A percentile compares a stretch with the other conserved stretches of the same genome.
These are phyloP conservation scores for Genyomyrus donnyi DNA, from an alignment of 2,113 vertebrate genomes.

Conservation along the genomic window DNA sequence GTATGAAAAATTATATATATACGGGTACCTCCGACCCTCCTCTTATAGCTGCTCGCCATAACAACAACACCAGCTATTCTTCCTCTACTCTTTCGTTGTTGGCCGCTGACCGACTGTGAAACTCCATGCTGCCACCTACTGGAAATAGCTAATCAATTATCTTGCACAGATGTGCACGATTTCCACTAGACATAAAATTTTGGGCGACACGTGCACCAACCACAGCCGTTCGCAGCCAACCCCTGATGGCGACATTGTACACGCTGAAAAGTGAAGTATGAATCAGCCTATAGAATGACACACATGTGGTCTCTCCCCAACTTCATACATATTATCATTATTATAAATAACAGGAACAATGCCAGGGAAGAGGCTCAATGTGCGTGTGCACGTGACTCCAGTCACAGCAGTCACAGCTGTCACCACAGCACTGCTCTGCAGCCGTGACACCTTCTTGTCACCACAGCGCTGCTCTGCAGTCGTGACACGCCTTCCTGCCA, in stretches of 20 bases:
- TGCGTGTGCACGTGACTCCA: not conserved
- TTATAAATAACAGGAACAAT: not conserved
- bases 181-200: not conserved
- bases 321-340: not conserved
- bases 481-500: too few relatives aligned
- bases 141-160: not conserved
- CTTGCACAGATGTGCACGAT: not conserved
- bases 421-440: too few relatives aligned
- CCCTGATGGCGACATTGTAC: not conserved
- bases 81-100: not conserved
- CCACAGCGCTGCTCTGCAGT: too few relatives aligned
- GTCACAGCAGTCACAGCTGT: not conserved
- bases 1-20: too few relatives aligned
- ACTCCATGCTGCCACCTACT: not conserved
- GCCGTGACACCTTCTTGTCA: too few relatives aligned
- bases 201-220: not conserved
- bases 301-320: not conserved
- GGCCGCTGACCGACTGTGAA: not conserved
- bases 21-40: too few relatives aligned
- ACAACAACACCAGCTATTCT: too few relatives aligned
- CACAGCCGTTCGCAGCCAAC: not conserved
- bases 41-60: too few relatives aligned
- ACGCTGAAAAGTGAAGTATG: not conserved
- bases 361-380: not conserved
- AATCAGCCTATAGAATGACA: not conserved